These are phyloP conservation scores for Parnassius smintheus DNA, from an alignment of 2,888 invertebrate genomes.

Conservation along the genomic window DNA sequence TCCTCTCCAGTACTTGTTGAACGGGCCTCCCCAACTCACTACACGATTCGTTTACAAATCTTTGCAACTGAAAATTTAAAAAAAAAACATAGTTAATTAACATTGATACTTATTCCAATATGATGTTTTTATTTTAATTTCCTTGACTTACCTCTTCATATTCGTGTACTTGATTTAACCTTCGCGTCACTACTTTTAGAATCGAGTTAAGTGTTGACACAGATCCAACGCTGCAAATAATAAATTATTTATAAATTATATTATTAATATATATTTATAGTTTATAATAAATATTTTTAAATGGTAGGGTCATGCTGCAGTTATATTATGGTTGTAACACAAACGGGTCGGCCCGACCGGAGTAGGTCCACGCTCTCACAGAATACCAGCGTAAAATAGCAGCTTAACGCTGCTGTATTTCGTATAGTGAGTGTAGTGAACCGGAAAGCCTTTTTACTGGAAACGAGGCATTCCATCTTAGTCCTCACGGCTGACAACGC, in stretches of 20 bases:
- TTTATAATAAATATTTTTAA: too few species aligned
- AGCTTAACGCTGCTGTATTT: too few species aligned
- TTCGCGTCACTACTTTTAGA: slow-evolving; percentile 86
- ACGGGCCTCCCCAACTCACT: slow-evolving; percentile 87
- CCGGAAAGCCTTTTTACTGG: too few species aligned
- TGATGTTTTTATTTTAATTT: not conserved
- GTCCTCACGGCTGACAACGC: too few species aligned
- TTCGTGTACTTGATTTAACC: slow-evolving; percentile 88
- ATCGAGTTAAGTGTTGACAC: slow-evolving; percentile 86
- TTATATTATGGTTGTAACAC: too few species aligned
- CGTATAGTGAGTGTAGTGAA: too few species aligned
- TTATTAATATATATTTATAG: too few species aligned
- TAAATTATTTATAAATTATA: not conserved
- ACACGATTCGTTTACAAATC: slow-evolving; percentile 83
- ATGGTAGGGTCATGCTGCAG: too few species aligned
- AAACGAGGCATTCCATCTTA: too few species aligned
- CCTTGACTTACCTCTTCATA: slow-evolving; percentile 84
- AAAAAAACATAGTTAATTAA: not conserved
- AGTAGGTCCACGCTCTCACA: too few species aligned
- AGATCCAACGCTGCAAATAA: slow-evolving; percentile 85
- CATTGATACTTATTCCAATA: not conserved
- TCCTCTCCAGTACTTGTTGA: slow-evolving; percentile 90
- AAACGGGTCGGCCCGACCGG: too few species aligned
- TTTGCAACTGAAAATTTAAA: slow-evolving; percentile 79
- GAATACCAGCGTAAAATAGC: too few species aligned